Base-by-base conservation (phyloP, 2,113 vertebrate species). In the Channa argus region DNA sequence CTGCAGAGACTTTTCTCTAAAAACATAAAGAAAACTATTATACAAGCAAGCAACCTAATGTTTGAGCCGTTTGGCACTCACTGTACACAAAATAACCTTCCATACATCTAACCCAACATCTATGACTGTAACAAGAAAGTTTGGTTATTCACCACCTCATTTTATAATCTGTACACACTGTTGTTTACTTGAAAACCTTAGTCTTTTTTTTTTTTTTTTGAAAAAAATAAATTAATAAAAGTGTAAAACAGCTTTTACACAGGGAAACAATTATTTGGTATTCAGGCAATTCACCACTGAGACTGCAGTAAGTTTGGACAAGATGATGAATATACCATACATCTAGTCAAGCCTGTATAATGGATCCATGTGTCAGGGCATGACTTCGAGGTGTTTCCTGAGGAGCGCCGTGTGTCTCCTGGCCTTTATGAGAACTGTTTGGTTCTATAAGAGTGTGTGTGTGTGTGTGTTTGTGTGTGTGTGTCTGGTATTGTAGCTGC, bases 351-450 rank as follows among this genome's bases (percentile, higher is more conserved):
- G 75, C 66, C 56, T 62, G 79, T 63, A 24, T 86, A 82, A 89
- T 86, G 84, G 82, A 88, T 88, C 77, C 67, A 36, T 79, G 86
- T 87, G 88, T 85, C 86, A 77, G 71, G 67, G 82, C 67, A 63
- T 52, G 84, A 86, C 86, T 84, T 63, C 4, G 64, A 88, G 82
- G 88, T 58, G 78, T 85, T 85, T 89, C 84, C 86, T 68, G 75
- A 79, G 80, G 82, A 86, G 75, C 12, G 15, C 77, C 13, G 75
- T 46, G 77, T 84, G 82, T 88, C 77, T 86, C 78, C 80, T 74
- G 83, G 84, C 77, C 80, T 85, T 81, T 71, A 72, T 74, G 70
- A 63, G 60, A 60, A 45, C 79, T 24, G 15, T 7, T 38, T 63
- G 53, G n/a, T 65, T 54, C 77, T 77, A 38, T 72, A 12, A n/a